Conservation (phyloP, 2,888 invertebrate genomes). For the Melanchra persicariae region DNA sequence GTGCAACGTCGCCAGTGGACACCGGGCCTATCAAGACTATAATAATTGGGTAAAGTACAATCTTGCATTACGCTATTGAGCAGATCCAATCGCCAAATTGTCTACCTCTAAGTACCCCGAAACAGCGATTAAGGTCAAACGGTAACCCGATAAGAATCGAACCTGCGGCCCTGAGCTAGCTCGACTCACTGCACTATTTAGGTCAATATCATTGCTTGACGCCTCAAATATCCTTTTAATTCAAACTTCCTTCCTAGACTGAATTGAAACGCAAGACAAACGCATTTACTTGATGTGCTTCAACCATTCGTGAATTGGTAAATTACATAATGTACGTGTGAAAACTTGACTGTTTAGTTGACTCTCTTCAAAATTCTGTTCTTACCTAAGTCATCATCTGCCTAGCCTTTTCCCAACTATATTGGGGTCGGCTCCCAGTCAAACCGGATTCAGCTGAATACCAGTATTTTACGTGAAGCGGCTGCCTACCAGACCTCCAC, state of each 20-base stretch:
- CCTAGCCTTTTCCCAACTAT: too few species aligned
- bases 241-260: constrained; percentile 51
- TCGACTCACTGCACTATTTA: constrained; percentile 27
- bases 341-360: constrained; percentile 16
- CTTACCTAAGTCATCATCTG: too few species aligned
- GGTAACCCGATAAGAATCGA: constrained; percentile 29
- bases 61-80: background rate
- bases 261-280: constrained; percentile 61
- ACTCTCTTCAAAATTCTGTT: too few species aligned
- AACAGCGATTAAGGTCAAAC: constrained; percentile 29
- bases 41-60: background rate
- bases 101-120: constrained; percentile 20
- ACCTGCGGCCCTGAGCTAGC: constrained; percentile 13
- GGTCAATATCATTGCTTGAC: constrained; percentile 36
- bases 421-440: too few species aligned
- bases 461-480: too few species aligned
- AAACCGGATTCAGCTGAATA: too few species aligned
- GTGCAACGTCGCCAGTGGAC: too few species aligned
- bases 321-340: constrained; percentile 57
- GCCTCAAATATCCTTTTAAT: constrained; percentile 37
- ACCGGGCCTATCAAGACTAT: background rate
- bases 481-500: too few species aligned
- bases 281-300: constrained; percentile 36
- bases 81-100: constrained; percentile 23
- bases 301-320: constrained; percentile 35